Evolutionary conservation across 2,113 vertebrate species (phyloP).

Genomic region (Jaculus jaculus): DNA sequence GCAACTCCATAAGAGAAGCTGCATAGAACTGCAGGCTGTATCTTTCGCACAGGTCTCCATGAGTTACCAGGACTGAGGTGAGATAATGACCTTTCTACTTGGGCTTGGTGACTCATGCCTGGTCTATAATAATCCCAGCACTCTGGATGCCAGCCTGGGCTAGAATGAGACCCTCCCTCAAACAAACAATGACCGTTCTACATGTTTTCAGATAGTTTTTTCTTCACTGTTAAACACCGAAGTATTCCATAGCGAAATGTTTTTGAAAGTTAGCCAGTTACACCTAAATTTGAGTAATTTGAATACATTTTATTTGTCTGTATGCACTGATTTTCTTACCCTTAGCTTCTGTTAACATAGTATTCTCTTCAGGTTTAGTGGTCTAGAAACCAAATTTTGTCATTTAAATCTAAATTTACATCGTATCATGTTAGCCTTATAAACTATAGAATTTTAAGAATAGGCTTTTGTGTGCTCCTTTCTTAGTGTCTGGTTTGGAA

Average conservation of each 20-base stretch:
- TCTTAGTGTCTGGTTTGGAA: constrained; percentile 62
- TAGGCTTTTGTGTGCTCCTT: constrained; percentile 35
- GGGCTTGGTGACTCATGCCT: too few species aligned
- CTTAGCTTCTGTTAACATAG: constrained; percentile 2
- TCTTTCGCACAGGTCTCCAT: not conserved
- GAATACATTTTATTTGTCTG: constrained; percentile 51
- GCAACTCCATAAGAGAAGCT: not conserved
- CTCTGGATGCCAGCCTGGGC: too few species aligned
- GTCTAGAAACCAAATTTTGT: constrained; percentile 31
- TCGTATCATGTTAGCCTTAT: constrained; percentile 9
- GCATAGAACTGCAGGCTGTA: not conserved
- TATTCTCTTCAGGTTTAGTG: not conserved
- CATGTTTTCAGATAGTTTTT: not conserved
- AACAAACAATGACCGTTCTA: not conserved
- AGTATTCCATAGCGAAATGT: too few species aligned
- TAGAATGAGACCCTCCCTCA: too few species aligned
- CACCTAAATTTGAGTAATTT: constrained; percentile 44
- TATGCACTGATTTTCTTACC: constrained; percentile 2
- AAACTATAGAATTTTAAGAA: constrained; percentile 27
- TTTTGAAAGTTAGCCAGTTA: not conserved
- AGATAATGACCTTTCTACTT: not conserved
- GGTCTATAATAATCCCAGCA: too few species aligned
- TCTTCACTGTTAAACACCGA: not conserved
- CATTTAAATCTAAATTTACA: constrained; percentile 42
- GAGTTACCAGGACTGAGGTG: not conserved